Evolutionary conservation across 2,888 invertebrate species (phyloP).

Genomic region (Melangyna quadrimaculata): DNA sequence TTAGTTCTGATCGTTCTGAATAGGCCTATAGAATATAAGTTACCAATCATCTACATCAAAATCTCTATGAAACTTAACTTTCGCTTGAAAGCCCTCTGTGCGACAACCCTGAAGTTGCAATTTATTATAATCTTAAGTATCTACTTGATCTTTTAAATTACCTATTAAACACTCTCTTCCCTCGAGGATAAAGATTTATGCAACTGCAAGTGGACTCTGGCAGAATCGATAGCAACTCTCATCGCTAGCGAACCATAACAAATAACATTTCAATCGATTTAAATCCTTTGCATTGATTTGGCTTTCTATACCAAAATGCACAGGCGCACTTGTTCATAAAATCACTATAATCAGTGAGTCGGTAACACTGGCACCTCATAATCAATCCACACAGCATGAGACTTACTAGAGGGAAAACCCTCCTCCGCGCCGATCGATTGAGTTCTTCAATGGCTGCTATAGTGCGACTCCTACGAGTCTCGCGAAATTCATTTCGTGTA

Average conservation of each 20-base stretch:
- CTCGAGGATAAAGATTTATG: constrained; percentile 28
- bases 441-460: constrained; percentile 36
- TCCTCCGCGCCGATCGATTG: not conserved
- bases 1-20: no score
- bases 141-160: constrained; percentile 21
- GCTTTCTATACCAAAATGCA: not conserved
- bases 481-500: constrained; percentile 18
- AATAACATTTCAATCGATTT: constrained; percentile 42
- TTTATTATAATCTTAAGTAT: constrained; percentile 51
- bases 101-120: not conserved
- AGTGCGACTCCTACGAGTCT: constrained; percentile 40
- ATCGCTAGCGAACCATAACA: constrained; percentile 34
- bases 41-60: not conserved
- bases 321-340: constrained; percentile 16
- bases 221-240: constrained; percentile 16
- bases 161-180: not conserved
- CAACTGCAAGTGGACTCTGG: constrained; percentile 18
- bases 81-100: constrained; percentile 8
- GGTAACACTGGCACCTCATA: constrained; percentile 61
- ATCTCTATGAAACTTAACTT: not conserved
- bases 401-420: not conserved
- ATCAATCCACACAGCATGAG: constrained; percentile 33
- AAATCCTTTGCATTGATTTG: constrained; percentile 16
- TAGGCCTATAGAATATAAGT: not conserved
- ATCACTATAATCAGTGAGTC: constrained; percentile 55